Conservation (phyloP, 2,888 invertebrate genomes). For the Anthophora plumipes region DNA sequence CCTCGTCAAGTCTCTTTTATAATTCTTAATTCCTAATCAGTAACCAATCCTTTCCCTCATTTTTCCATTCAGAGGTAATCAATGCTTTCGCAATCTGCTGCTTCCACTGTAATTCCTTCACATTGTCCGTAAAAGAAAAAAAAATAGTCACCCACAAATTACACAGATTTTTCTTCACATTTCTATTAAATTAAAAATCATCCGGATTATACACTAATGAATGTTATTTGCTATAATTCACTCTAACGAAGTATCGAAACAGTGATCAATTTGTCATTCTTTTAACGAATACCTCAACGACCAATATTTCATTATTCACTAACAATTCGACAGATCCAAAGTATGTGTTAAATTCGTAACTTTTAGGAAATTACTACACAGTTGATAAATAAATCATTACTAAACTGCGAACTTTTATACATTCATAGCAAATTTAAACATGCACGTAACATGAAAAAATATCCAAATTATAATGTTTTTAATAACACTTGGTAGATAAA, state of each 20-base stretch:
- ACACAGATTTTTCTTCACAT: background rate
- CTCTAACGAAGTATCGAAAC: constrained; percentile 6
- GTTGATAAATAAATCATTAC: too few relatives aligned
- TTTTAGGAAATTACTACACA: too few relatives aligned
- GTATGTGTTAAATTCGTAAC: too few relatives aligned
- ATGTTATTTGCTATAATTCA: constrained; percentile 10
- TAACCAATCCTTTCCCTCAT: constrained; percentile 20
- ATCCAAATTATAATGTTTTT: too few relatives aligned
- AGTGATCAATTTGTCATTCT: background rate
- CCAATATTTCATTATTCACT: constrained; percentile 3
- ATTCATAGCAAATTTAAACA: too few relatives aligned
- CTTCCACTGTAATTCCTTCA: constrained; percentile 2
- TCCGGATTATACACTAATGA: background rate
- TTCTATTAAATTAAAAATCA: constrained; percentile 6
- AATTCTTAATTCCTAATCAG: constrained; percentile 42
- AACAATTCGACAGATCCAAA: constrained; percentile 2
- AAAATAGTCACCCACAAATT: constrained; percentile 22
- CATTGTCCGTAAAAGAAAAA: background rate
- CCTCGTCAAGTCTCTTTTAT: constrained; percentile 52
- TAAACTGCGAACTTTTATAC: too few relatives aligned
- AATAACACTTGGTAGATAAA: too few relatives aligned
- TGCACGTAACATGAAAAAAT: too few relatives aligned
- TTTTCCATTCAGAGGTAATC: constrained; percentile 43
- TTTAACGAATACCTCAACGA: background rate
- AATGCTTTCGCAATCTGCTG: background rate